phyloP scores from a whole-genome alignment of 2,113 vertebrate species.

The Seriola quinqueradiata region DNA sequence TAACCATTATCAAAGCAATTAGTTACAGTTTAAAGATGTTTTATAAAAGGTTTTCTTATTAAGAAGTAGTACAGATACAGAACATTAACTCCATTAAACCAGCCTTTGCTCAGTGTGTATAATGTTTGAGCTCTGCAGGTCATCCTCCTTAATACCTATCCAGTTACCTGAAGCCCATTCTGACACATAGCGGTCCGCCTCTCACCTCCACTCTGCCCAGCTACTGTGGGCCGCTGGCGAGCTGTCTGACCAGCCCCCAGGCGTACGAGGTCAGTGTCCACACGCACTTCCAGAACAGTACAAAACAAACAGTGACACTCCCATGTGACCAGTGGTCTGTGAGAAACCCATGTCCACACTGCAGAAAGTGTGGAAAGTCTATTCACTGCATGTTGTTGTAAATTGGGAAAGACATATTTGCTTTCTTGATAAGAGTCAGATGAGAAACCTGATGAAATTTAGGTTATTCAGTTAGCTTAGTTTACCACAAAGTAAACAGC shows the following conservation, averaged over 20 bases:
- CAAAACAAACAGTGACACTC: conserved; percentile 16
- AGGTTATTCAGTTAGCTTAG: too few species aligned
- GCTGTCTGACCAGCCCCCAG: conserved; percentile 94
- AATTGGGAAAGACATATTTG: not conserved
- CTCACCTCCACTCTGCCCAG: conserved; percentile 93
- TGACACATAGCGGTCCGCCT: conserved; percentile 96
- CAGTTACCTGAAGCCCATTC: conserved; percentile 97
- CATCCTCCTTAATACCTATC: conserved; percentile 85
- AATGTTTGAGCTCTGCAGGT: not conserved
- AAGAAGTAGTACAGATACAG: not conserved
- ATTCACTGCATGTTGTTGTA: not conserved
- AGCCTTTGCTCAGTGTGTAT: not conserved
- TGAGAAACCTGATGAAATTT: not conserved
- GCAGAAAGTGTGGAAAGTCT: not conserved
- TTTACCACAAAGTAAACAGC: not conserved
- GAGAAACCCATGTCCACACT: not conserved
- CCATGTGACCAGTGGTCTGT: not conserved
- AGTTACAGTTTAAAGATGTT: not conserved
- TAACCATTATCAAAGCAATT: not conserved
- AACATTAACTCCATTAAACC: not conserved
- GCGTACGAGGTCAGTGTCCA: conserved; percentile 91
- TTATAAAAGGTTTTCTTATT: not conserved
- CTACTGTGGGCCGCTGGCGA: conserved; percentile 95
- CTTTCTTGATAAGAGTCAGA: not conserved
- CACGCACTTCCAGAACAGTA: not conserved